Percentiles rank a stretch among this genome's conserved stretches.
Evolutionary conservation across 2,888 invertebrate genomes (phyloP).

Genomic region (Caenorhabditis sp.): DNA sequence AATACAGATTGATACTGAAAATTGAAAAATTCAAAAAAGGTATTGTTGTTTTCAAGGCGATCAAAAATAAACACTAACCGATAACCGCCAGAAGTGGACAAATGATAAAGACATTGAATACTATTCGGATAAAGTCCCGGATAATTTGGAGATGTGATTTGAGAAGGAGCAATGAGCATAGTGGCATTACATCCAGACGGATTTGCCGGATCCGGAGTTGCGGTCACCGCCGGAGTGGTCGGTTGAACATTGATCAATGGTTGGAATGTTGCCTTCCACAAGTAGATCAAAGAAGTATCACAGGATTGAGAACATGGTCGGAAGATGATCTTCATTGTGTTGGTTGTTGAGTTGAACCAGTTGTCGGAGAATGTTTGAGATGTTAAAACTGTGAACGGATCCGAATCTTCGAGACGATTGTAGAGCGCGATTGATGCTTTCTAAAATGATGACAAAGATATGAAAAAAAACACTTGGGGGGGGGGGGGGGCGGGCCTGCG

Average conservation of each 20-base stretch:
- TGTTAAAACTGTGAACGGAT: conserved; percentile 15
- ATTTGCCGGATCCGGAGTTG: conserved; percentile 33
- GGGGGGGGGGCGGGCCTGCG: too few species aligned
- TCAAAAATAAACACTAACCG: neutral
- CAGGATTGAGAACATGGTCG: conserved; percentile 24
- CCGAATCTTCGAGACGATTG: conserved; percentile 29
- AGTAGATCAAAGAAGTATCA: conserved; percentile 8
- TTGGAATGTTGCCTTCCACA: conserved; percentile 32
- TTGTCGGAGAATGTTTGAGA: conserved; percentile 17
- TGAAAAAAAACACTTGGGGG: too few species aligned
- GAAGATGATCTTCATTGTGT: conserved; percentile 39
- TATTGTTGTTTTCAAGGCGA: too few species aligned
- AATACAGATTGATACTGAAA: conserved; percentile 14
- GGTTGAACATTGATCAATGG: conserved; percentile 12
- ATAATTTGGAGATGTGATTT: conserved; percentile 29
- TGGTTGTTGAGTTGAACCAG: conserved; percentile 35
- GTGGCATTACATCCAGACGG: conserved; percentile 38
- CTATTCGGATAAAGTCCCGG: conserved; percentile 31
- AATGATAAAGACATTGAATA: conserved; percentile 27
- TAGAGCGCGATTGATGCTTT: conserved; percentile 7
- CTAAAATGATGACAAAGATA: neutral
- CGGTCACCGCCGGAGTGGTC: conserved; percentile 20
- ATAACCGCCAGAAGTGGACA: conserved; percentile 29
- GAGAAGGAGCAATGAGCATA: conserved; percentile 24
- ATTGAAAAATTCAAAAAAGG: too few species aligned